A percentile compares a stretch with the other conserved stretches of the same genome.
Evolutionary conservation across 2,113 vertebrate species (phyloP).

Genomic region (Loxodonta africana): DNA sequence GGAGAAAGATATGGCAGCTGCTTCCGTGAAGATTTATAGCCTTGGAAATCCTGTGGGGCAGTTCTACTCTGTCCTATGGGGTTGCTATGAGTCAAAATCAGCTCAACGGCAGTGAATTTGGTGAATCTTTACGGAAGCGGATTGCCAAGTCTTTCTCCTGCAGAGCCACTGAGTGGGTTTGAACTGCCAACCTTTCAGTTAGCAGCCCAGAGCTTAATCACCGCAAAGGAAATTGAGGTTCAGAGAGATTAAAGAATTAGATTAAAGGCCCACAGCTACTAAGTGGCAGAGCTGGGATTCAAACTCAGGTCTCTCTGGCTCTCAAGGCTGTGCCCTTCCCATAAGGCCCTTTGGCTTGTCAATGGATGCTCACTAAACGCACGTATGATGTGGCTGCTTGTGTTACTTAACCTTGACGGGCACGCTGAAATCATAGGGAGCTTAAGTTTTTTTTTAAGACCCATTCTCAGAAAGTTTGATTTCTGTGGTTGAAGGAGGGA

Average conservation of each 20-base stretch:
- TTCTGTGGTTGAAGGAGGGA: neutral
- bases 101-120: no score
- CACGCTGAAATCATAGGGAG: neutral
- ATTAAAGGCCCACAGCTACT: neutral
- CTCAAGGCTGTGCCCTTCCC: neutral
- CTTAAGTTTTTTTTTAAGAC: neutral
- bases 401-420: neutral
- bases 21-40: no score
- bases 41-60: no score
- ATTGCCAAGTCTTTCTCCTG: neutral
- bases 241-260: neutral
- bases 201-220: neutral
- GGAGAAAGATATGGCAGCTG: no score
- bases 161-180: neutral
- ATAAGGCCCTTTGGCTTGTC: neutral
- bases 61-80: no score
- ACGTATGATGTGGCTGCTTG: accelerated
- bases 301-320: neutral
- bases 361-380: neutral
- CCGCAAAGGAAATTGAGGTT: neutral
- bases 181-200: neutral
- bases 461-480: constrained; percentile 42
- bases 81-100: no score
- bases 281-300: neutral
- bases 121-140: neutral